Percentiles rank a stretch among this genome's conserved stretches.
phyloP scores from a whole-genome alignment of 2,113 vertebrate genomes.

The Siniperca knerii region DNA sequence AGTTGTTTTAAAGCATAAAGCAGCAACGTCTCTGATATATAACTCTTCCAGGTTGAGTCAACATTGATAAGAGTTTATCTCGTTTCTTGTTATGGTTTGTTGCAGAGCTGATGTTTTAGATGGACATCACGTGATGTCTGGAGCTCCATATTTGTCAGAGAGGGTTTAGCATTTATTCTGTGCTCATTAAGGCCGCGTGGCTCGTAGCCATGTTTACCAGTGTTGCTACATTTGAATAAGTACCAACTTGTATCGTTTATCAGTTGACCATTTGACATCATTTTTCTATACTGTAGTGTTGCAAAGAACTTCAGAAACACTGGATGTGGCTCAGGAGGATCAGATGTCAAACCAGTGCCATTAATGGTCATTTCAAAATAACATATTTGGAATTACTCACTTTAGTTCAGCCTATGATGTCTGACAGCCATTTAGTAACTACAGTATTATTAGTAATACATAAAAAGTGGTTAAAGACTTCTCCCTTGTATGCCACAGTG shows the following conservation, averaged over 20 bases:
- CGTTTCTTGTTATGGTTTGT: slow-evolving; percentile 46
- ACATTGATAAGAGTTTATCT: slow-evolving; percentile 40
- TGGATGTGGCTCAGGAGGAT: not conserved
- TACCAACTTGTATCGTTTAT: not conserved
- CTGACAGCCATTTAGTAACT: not conserved
- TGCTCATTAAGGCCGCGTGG: not conserved
- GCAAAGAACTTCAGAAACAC: not conserved
- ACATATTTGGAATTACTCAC: not conserved
- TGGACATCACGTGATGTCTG: slow-evolving; percentile 41
- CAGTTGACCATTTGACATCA: not conserved
- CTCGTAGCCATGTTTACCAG: slow-evolving; percentile 1
- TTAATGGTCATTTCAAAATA: not conserved
- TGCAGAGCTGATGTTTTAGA: slow-evolving; percentile 69
- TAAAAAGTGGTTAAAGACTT: not conserved
- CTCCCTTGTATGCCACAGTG: not conserved
- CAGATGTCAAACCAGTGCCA: not conserved
- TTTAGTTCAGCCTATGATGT: not conserved
- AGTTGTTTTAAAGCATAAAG: slow-evolving; percentile 2
- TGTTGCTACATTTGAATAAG: not conserved
- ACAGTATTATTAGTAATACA: not conserved
- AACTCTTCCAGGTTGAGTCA: slow-evolving; percentile 17
- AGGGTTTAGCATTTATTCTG: slow-evolving; percentile 33
- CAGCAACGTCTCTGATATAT: not conserved
- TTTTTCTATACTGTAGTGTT: not conserved
- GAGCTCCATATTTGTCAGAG: slow-evolving; percentile 9